Percentiles rank a stretch among this genome's conserved stretches.
Conservation (phyloP, 2,797 vertebrate genomes). For the Zenarchopterus dispar region DNA sequence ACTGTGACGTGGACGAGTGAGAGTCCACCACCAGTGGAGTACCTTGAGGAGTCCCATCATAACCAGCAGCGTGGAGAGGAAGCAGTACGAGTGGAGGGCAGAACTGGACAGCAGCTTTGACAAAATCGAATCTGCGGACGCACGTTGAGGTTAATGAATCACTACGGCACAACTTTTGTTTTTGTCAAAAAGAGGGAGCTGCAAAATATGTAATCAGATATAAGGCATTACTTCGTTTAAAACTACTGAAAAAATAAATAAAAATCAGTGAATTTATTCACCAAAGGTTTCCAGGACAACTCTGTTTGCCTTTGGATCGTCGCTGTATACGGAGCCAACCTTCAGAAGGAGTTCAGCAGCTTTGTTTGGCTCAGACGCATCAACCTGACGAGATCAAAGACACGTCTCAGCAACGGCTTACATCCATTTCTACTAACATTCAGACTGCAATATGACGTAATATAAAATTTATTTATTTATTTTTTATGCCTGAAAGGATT, state of each 20-base stretch:
- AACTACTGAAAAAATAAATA: no score
- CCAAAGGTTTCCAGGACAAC: conserved; percentile 76
- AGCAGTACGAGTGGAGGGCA: conserved; percentile 84
- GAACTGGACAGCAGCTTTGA: conserved; percentile 87
- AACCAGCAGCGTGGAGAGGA: conserved; percentile 89
- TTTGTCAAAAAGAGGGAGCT: no score
- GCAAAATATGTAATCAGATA: no score
- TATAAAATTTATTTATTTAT: no score
- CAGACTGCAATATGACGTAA: no score
- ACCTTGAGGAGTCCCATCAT: conserved; percentile 95
- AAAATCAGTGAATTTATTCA: conserved; percentile 34
- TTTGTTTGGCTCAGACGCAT: conserved; percentile 85
- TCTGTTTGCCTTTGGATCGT: conserved; percentile 83
- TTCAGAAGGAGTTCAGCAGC: conserved; percentile 88
- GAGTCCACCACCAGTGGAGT: neutral
- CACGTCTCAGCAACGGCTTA: neutral
- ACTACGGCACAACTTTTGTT: no score
- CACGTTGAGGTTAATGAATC: neutral
- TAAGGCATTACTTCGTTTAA: no score
- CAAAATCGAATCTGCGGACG: conserved; percentile 85
- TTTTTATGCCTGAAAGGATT: no score
- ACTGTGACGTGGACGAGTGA: no score
- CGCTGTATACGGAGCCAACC: conserved; percentile 89
- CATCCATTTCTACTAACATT: neutral
- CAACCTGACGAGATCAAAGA: conserved; percentile 77